A percentile compares a stretch with the other conserved stretches of the same genome.
phyloP scores from a whole-genome alignment of 2,113 vertebrate species.

The Climacteris rufus region DNA sequence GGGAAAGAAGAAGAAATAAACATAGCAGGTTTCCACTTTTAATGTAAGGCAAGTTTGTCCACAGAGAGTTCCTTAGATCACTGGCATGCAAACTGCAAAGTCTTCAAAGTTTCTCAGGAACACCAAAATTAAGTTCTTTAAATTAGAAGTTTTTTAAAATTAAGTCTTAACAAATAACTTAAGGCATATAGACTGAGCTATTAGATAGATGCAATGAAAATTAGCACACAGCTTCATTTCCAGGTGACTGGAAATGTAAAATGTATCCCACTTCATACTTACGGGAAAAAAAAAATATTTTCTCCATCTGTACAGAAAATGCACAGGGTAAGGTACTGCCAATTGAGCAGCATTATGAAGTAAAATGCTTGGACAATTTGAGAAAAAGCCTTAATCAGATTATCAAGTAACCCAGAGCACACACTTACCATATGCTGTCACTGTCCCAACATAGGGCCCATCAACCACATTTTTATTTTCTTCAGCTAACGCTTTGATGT shows the following conservation, averaged over 20 bases:
- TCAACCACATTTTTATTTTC: conserved; percentile 96
- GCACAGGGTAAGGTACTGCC: neutral
- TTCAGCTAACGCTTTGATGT: conserved; percentile 95
- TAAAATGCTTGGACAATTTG: neutral
- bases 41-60: neutral
- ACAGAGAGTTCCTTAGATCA: neutral
- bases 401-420: neutral
- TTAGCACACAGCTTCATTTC: neutral
- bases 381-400: neutral
- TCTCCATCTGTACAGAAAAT: neutral
- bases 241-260: neutral
- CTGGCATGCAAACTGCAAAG: neutral
- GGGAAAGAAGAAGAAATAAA: neutral
- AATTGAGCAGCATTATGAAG: neutral
- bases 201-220: neutral
- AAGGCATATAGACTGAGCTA: neutral
- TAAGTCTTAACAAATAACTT: neutral
- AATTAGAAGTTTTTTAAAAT: neutral
- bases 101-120: neutral
- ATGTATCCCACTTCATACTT: neutral
- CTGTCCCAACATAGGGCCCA: conserved; percentile 95
- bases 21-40: neutral
- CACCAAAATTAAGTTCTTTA: neutral
- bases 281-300: neutral
- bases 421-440: conserved; percentile 94